A percentile compares a stretch with the other conserved stretches of the same genome.
phyloP scores from a whole-genome alignment of 2,888 invertebrate genomes.

The Ormyrus rosae region DNA sequence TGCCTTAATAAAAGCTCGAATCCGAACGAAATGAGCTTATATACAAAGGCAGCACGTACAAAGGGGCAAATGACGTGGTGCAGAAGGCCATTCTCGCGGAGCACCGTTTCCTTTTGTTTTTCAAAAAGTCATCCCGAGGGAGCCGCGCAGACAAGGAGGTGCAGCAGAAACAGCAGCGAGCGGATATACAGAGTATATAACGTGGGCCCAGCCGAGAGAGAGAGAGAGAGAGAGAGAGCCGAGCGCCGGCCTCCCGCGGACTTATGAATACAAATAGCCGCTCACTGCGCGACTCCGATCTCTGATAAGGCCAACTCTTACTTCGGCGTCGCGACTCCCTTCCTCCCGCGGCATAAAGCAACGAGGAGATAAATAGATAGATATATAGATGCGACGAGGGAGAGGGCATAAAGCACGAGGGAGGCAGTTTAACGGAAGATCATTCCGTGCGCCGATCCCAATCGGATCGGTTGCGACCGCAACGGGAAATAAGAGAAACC shows the following conservation, averaged over 20 bases:
- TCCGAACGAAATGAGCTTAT: no score
- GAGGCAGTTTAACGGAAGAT: conserved; percentile 54
- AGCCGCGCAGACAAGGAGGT: conserved; percentile 58
- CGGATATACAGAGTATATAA: conserved; percentile 18
- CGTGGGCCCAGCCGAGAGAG: conserved; percentile 45
- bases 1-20: no score
- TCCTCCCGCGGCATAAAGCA: conserved; percentile 28
- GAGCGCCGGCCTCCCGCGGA: conserved; percentile 75
- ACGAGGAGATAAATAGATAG: conserved; percentile 49
- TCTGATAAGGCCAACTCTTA: conserved; percentile 68
- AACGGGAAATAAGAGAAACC: conserved; percentile 48
- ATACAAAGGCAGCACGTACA: conserved; percentile 3
- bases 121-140: conserved; percentile 61
- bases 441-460: conserved; percentile 52
- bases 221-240: conserved; percentile 48
- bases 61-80: conserved; percentile 13
- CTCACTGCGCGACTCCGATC: conserved; percentile 75
- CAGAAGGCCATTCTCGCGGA: conserved; percentile 41
- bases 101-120: conserved; percentile 53
- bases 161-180: conserved; percentile 49
- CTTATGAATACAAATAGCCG: conserved; percentile 77
- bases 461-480: conserved; percentile 53
- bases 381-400: conserved; percentile 21
- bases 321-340: conserved; percentile 39
- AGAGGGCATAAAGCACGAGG: conserved; percentile 34